These are phyloP conservation scores for Hystrix cristata DNA, from an alignment of 2,113 vertebrate genomes.

Conservation along the genomic window DNA sequence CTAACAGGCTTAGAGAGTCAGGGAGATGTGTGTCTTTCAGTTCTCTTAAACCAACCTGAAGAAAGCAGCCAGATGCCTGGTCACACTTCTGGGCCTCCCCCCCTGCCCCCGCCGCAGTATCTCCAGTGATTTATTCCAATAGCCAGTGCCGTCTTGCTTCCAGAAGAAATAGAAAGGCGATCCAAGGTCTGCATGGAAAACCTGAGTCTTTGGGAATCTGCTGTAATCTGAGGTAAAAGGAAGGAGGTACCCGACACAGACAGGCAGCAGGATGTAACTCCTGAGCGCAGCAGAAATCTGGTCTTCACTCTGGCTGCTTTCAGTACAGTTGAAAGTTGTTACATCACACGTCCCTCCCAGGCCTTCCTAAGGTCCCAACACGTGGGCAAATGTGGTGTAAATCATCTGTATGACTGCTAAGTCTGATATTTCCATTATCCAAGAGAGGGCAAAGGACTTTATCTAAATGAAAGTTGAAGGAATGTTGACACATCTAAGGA, in stretches of 20 bases:
- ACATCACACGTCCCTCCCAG: neutral
- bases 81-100: neutral
- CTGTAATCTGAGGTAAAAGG: neutral
- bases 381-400: neutral
- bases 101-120: too few species aligned
- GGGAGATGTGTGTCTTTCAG: neutral
- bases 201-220: neutral
- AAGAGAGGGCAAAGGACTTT: neutral
- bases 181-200: neutral
- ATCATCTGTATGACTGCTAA: neutral
- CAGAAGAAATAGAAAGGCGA: neutral
- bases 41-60: neutral
- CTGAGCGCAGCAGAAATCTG: neutral
- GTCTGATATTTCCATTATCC: neutral
- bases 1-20: neutral
- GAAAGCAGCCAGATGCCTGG: neutral
- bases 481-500: constrained; percentile 25
- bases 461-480: neutral
- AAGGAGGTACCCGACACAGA: neutral
- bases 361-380: neutral
- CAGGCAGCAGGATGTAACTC: neutral
- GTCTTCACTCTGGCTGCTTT: neutral
- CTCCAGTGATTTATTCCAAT: neutral
- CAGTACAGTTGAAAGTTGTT: neutral
- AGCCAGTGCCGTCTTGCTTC: neutral